These are phyloP conservation scores for Balanococcus diminutus DNA, from an alignment of 2,888 invertebrate species.

Conservation along the genomic window DNA sequence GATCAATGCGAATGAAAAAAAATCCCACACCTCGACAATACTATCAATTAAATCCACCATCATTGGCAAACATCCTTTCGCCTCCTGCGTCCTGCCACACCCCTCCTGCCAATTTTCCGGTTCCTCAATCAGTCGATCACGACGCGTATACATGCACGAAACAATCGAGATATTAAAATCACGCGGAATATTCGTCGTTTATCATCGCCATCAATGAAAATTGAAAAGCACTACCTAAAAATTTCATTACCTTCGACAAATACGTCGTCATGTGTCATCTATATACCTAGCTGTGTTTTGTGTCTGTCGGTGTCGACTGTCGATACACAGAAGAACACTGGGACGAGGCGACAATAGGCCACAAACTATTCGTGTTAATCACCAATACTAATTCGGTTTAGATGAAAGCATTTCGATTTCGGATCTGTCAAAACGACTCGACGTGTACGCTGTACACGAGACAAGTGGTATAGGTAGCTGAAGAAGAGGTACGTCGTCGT, in stretches of 20 bases:
- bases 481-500: background rate
- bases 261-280: background rate
- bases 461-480: background rate
- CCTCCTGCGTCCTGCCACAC: too few species aligned
- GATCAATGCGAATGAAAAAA: too few species aligned
- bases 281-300: too few species aligned
- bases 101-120: background rate
- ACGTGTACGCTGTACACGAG: background rate
- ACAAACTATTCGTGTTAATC: background rate
- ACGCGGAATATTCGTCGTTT: background rate
- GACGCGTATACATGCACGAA: background rate
- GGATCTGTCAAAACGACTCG: background rate
- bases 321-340: background rate
- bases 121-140: background rate
- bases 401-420: constrained; percentile 27
- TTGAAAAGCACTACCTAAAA: background rate
- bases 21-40: background rate
- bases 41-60: background rate
- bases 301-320: background rate
- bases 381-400: constrained; percentile 19
- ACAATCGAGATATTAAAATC: background rate
- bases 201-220: constrained; percentile 13
- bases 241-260: background rate
- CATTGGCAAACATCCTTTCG: background rate
- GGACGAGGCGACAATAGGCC: background rate